A percentile compares a stretch with the other conserved stretches of the same genome.
Conservation (phyloP, 1,140 invertebrate species). For the Pogonus chalceus region DNA sequence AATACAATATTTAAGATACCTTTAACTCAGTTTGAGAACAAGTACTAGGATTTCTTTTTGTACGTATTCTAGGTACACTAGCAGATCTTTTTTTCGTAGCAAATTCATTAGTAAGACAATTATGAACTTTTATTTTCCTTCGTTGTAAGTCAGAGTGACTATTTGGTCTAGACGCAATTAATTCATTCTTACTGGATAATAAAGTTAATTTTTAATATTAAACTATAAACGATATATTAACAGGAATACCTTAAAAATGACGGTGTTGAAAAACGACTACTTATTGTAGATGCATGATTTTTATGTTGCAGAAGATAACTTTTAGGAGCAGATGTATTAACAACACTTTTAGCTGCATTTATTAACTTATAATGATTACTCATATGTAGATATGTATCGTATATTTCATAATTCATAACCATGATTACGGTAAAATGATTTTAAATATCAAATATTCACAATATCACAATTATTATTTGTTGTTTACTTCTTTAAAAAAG, state of each 20-base stretch:
- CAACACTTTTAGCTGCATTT: constrained; percentile 20
- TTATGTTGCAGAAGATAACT: neutral
- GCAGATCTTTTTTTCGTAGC: neutral
- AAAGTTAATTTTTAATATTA: neutral
- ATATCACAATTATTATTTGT: neutral
- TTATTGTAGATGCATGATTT: neutral
- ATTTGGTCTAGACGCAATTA: neutral
- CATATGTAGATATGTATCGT: constrained; percentile 23
- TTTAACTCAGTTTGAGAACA: neutral
- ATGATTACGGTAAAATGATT: too few species aligned
- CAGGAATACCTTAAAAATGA: constrained; percentile 8
- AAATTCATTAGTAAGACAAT: neutral
- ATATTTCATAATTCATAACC: constrained; percentile 9
- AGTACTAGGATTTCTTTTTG: neutral
- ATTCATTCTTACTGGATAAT: neutral
- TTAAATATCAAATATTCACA: neutral
- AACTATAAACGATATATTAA: constrained; percentile 9
- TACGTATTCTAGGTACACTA: constrained; percentile 4
- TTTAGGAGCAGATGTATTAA: constrained; percentile 23
- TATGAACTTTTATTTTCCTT: neutral
- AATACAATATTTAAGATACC: too few species aligned
- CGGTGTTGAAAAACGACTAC: constrained; percentile 2
- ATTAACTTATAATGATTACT: constrained; percentile 23
- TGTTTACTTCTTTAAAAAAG: neutral
- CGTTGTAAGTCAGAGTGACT: neutral